Evolutionary conservation across 1,140 invertebrate species (phyloP), one percentile per base, ranked within the genome.

Genomic region (Calliopsis andreniformis): DNA sequence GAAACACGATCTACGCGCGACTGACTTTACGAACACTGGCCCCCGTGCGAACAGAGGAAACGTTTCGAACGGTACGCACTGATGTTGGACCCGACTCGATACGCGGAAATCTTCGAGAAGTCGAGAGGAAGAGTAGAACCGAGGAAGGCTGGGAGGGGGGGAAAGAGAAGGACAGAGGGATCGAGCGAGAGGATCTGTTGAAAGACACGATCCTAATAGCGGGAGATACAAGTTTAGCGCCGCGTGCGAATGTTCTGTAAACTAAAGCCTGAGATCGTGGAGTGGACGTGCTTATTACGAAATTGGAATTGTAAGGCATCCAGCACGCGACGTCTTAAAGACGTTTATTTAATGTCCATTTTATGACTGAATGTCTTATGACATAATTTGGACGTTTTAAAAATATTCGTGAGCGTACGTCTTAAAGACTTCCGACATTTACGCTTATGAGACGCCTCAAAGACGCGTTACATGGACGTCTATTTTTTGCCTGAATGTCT

Each of bases 101-200:
- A 58, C 18, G 42, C 51, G 71, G 51, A 67, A 67, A 75, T 75
- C 30, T 67, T 75, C 63, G 63, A 66, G 62, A 75, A 45, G 71
- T 75, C 39, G 23, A 67, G 49, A 75, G 71, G 62, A 75, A 75
- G 63, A 75, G 63, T 58, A 75, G 23, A 75, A 67, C 39, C n/a
- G 30, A 28, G 28, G 30, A 12, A 45, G 45, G 56, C 42, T 10
- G 14, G 42, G 30, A 43, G 63, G 53, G 71, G 49, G 39, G 32
- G 18, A 59, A 10, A 35, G 39, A 56, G 23, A 42, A 32, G 32
- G 18, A 58, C 23, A 32, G 20, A 47, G 42, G 12, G n/a, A 73
- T 63, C 32, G 8, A 53, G 35, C 49, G 35, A 68, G 10, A 35
- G 10, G 25, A 55, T 56, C 16, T 55, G 39, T 58, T 28, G 20